phyloP scores from a whole-genome alignment of 2,888 invertebrate species.

The Pherbina coryleti region DNA sequence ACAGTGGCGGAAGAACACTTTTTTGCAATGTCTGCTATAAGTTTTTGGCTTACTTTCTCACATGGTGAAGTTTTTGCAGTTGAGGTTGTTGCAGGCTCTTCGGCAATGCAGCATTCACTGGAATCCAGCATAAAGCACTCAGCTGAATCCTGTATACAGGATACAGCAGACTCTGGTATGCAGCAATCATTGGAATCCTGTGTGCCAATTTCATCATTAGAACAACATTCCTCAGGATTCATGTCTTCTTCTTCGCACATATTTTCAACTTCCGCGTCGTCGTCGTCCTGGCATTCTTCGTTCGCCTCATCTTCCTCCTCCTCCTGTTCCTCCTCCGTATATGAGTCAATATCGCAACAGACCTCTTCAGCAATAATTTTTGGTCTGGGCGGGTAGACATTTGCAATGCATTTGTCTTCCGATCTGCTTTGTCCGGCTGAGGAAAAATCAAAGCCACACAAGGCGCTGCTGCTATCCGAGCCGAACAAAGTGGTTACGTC shows the following conservation, averaged over 20 bases:
- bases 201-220: not conserved
- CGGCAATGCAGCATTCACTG: not conserved
- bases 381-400: slow-evolving; percentile 38
- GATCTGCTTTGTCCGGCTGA: not conserved
- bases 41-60: slow-evolving; percentile 13
- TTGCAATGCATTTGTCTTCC: slow-evolving; percentile 23
- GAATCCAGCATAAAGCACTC: too few species aligned
- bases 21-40: slow-evolving; percentile 15
- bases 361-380: slow-evolving; percentile 26
- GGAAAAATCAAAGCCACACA: slow-evolving; percentile 13
- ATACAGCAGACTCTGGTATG: not conserved
- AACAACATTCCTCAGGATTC: not conserved
- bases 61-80: not conserved
- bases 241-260: not conserved
- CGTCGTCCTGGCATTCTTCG: not conserved
- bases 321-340: not conserved
- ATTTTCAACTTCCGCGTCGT: slow-evolving; percentile 9
- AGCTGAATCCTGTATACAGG: too few species aligned
- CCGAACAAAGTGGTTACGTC: slow-evolving; percentile 36
- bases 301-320: not conserved
- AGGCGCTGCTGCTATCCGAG: not conserved
- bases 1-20: slow-evolving; percentile 30
- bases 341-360: not conserved
- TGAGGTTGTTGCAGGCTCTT: not conserved
- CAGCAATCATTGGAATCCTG: not conserved